Evolutionary conservation across 2,888 invertebrate genomes (phyloP).

Genomic region (Chirona hameri): DNA sequence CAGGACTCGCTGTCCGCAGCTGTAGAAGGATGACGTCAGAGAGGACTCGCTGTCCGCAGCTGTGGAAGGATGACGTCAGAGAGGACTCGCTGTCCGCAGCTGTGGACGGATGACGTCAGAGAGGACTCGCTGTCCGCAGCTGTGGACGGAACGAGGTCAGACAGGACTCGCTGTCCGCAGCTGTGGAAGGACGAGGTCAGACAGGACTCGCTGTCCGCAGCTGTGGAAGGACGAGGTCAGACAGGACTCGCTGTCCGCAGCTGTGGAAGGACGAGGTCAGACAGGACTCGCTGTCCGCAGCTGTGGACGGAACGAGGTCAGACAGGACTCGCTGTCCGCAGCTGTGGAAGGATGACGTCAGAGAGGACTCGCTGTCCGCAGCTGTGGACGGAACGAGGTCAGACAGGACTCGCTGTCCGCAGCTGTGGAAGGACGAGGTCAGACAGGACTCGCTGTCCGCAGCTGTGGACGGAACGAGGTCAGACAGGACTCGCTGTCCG

Average conservation of each 20-base stretch:
- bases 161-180: too few relatives aligned
- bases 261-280: slow-evolving; percentile 56
- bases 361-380: slow-evolving; percentile 52
- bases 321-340: slow-evolving; percentile 52
- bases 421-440: slow-evolving; percentile 59
- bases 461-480: slow-evolving; percentile 59
- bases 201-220: slow-evolving; percentile 52
- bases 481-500: slow-evolving; percentile 43
- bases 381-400: slow-evolving; percentile 57
- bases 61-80: too few relatives aligned
- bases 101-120: too few relatives aligned
- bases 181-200: slow-evolving; percentile 45
- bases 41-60: too few relatives aligned
- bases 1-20: too few relatives aligned
- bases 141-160: too few relatives aligned
- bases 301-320: slow-evolving; percentile 57
- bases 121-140: too few relatives aligned
- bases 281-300: slow-evolving; percentile 52
- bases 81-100: too few relatives aligned
- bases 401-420: slow-evolving; percentile 49
- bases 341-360: slow-evolving; percentile 56
- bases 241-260: slow-evolving; percentile 52
- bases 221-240: slow-evolving; percentile 56
- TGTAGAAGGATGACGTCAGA: too few relatives aligned
- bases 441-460: slow-evolving; percentile 49